A percentile compares a stretch with the other conserved stretches of the same genome.
Conservation (phyloP, 2,113 vertebrate species). For the Campylomormyrus numenius region DNA sequence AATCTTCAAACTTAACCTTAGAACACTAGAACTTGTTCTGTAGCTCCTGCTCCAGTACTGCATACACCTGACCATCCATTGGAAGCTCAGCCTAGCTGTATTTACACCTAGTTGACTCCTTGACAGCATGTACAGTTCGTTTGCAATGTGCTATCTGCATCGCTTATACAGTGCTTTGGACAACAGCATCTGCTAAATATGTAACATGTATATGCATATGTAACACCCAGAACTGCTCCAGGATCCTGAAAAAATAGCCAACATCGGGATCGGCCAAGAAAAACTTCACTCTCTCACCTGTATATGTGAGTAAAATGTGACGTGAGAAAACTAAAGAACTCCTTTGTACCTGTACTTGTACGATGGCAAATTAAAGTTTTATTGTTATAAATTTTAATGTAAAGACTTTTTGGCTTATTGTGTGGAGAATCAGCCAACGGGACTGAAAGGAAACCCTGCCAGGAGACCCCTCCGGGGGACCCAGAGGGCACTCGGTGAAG, state of each 20-base stretch:
- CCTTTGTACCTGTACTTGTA: background rate
- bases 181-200: background rate
- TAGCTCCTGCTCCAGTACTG: background rate
- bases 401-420: background rate
- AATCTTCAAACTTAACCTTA: background rate
- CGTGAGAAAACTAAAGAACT: background rate
- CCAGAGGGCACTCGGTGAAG: background rate
- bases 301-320: background rate
- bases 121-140: background rate
- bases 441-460: background rate
- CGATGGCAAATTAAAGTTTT: background rate
- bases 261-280: background rate
- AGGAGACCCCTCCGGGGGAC: background rate
- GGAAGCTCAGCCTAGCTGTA: background rate
- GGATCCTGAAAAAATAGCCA: background rate
- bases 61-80: background rate
- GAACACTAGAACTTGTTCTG: background rate
- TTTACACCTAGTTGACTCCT: background rate
- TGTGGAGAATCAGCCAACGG: background rate
- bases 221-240: background rate
- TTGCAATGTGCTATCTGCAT: background rate
- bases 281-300: background rate
- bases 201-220: background rate
- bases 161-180: background rate
- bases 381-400: background rate